These are phyloP conservation scores for Echiichthys vipera DNA, from an alignment of 2,797 vertebrate genomes.

Conservation along the genomic window DNA sequence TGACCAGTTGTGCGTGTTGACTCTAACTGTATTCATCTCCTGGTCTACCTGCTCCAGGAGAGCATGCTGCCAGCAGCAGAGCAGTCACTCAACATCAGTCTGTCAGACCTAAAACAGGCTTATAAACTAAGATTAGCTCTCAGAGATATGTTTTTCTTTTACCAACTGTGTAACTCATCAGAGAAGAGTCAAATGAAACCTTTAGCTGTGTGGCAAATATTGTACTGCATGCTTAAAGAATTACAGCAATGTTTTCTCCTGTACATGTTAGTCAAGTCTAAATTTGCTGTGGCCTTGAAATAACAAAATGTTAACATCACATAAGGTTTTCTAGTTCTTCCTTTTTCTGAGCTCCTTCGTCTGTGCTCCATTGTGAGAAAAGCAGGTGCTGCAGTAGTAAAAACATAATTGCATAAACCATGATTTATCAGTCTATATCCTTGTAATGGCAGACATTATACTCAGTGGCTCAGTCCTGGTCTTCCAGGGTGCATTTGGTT, in stretches of 20 bases:
- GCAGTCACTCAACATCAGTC: slow-evolving; percentile 55
- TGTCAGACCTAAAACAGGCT: slow-evolving; percentile 13
- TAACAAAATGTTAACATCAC: slow-evolving; percentile 3
- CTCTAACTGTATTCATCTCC: slow-evolving; percentile 71
- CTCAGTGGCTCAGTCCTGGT: background rate
- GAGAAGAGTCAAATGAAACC: slow-evolving; percentile 10
- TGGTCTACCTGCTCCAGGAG: slow-evolving; percentile 76
- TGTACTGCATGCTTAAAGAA: background rate
- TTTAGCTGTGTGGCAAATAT: background rate
- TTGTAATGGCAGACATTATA: background rate
- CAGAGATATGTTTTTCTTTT: slow-evolving; percentile 37
- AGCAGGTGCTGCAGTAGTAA: slow-evolving; percentile 27
- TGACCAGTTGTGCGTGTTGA: slow-evolving; percentile 68
- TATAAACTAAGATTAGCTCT: slow-evolving; percentile 44
- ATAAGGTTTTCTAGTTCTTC: slow-evolving; percentile 14
- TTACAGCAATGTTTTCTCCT: background rate
- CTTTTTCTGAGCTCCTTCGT: slow-evolving; percentile 14
- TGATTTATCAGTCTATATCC: background rate
- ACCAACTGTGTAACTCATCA: background rate
- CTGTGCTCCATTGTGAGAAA: slow-evolving; percentile 13
- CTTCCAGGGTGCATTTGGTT: background rate
- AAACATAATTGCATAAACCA: background rate
- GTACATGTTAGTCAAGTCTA: slow-evolving; percentile 7
- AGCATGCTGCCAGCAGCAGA: slow-evolving; percentile 56
- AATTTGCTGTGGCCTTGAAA: slow-evolving; percentile 45